These are phyloP conservation scores for Poecilia velifera DNA, from an alignment of 2,797 vertebrate genomes.

Conservation along the genomic window DNA sequence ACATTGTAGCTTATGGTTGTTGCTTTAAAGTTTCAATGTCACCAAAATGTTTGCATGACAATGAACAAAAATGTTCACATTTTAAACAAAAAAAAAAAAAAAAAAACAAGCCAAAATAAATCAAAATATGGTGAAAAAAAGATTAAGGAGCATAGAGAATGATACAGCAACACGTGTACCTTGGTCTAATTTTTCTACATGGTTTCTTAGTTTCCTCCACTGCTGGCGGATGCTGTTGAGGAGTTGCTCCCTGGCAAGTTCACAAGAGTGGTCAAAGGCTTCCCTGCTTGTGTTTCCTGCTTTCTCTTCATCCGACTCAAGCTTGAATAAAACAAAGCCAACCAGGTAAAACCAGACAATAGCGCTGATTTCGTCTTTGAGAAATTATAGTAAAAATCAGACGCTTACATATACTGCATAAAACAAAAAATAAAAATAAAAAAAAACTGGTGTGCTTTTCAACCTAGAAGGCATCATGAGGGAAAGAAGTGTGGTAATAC, in stretches of 20 bases:
- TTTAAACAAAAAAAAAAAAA: not conserved
- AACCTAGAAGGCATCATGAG: not conserved
- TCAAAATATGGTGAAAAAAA: not conserved
- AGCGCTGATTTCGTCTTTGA: not conserved
- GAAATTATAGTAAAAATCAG: not conserved
- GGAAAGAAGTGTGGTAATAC: not conserved
- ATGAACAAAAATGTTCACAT: not conserved
- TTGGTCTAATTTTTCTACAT: conserved; percentile 92
- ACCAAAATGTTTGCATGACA: not conserved
- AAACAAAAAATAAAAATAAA: too few relatives aligned
- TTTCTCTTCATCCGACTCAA: conserved; percentile 86
- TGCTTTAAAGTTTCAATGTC: not conserved
- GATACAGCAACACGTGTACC: conserved; percentile 73
- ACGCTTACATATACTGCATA: not conserved
- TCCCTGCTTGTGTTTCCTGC: conserved; percentile 85
- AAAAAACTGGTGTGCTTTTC: too few relatives aligned
- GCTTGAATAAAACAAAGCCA: conserved; percentile 68
- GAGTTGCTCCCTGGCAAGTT: conserved; percentile 91
- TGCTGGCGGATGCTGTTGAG: conserved; percentile 96
- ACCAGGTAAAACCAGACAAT: not conserved
- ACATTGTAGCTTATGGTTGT: not conserved
- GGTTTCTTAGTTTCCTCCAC: conserved; percentile 94
- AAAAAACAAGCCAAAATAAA: not conserved
- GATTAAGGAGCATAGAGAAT: not conserved
- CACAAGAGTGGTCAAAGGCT: conserved; percentile 91